Evolutionary conservation across 2,113 vertebrate genomes (phyloP), one percentile per base, ranked within the genome.

Genomic region (Tapirus terrestris): DNA sequence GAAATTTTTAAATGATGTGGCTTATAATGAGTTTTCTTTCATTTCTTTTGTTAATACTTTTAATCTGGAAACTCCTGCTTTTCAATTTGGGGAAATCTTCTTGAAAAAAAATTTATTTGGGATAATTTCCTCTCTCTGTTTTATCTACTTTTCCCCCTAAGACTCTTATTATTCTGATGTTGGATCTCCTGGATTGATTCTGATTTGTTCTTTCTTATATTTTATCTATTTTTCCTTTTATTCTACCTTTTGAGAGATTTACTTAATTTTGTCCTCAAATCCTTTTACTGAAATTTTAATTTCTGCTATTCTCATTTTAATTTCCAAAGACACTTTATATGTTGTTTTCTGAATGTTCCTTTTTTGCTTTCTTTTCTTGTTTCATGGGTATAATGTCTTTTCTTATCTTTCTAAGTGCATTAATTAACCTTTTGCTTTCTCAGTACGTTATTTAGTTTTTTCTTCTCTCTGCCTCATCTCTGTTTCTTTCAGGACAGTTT

Each of bases 191-290:
- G 8, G 39, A 45, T 39, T 89, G 21, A 45, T 67, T 17, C 21
- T 81, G 58, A 39, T 83, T 14, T 70, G 88, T 56, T 77, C 27
- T 70, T 2, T 65, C 17, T 18, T 86, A 3, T 36, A 60, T 39
- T 75, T 97, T 6, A 51, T 31, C 5, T 39, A n/a, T 90, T 77
- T 87, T 93, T 56, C 16, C 53, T 86, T 76, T 89, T 68, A 90
- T 39, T 81, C 67, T 95, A 23, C 6, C 51, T 84, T 77, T 89
- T 53, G 33, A 76, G 58, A 67, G 31, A 33, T 68, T 91, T 80
- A 53, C 6, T 79, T 80, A 70, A 12, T 75, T 89, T 89, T 75
- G 72, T 76, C 7, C 21, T 94, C 9, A 96, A 65, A 58, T 81
- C 27, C 21, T 76, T 89, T 89, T 61, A 91, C 8, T 86, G 53